Conservation (phyloP, 2,113 vertebrate species). For the Coregonus clupeaformis region DNA sequence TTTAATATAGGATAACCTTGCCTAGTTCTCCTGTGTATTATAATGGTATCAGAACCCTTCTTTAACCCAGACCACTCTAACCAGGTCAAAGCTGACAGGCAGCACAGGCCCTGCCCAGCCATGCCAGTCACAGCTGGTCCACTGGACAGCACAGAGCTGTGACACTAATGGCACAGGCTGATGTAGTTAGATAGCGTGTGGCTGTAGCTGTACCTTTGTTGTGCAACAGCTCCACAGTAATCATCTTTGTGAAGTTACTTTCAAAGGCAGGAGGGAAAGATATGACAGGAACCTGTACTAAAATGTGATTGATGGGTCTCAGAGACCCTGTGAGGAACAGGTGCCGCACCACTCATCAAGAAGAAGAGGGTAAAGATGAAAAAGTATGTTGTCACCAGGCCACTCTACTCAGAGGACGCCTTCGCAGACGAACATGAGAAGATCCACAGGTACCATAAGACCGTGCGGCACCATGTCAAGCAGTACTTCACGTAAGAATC, state of each 20-base stretch:
- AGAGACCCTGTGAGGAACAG: conserved; percentile 40
- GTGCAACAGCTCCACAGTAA: conserved; percentile 24
- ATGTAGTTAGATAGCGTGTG: conserved; percentile 26
- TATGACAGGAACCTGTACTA: conserved; percentile 29
- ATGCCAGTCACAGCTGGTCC: not conserved
- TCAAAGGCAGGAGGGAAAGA: conserved; percentile 49
- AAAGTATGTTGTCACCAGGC: conserved; percentile 83
- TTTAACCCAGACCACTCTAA: not conserved
- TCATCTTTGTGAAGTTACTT: conserved; percentile 45
- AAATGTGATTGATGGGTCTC: conserved; percentile 50
- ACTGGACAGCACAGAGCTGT: conserved; percentile 10
- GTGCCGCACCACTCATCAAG: conserved; percentile 23
- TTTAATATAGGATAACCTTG: not conserved
- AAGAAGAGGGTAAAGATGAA: conserved; percentile 67
- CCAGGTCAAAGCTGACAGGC: conserved; percentile 8
- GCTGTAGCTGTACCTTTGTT: conserved; percentile 51
- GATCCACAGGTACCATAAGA: conserved; percentile 80
- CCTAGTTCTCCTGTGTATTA: not conserved
- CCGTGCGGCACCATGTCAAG: conserved; percentile 77
- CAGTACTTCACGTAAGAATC: conserved; percentile 81
- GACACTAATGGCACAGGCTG: conserved; percentile 25
- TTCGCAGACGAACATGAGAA: conserved; percentile 82
- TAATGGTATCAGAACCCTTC: not conserved
- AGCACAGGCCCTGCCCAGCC: conserved; percentile 1
- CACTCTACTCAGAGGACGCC: conserved; percentile 83